Evolutionary conservation across 2,888 invertebrate species (phyloP).

Genomic region (Drosophila demipolita): DNA sequence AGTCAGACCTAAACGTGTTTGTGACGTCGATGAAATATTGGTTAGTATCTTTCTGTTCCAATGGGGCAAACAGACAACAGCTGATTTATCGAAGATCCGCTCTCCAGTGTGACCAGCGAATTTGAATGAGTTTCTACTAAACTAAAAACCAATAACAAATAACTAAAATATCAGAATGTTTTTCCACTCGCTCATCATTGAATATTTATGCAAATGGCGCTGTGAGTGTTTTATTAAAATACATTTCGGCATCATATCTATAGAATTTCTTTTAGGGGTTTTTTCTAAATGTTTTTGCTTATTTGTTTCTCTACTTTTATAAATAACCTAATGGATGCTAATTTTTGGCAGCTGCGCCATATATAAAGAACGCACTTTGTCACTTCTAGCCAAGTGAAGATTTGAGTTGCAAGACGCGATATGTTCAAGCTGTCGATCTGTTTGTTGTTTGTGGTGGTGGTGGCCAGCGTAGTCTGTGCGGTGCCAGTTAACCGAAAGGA

Average conservation of each 20-base stretch:
- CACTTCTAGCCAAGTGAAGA: slow-evolving; percentile 55
- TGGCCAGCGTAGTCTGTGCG: slow-evolving; percentile 62
- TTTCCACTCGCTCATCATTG: slow-evolving; percentile 40
- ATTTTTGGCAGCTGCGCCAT: slow-evolving; percentile 65
- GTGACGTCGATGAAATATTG: slow-evolving; percentile 57
- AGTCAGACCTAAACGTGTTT: slow-evolving; percentile 55
- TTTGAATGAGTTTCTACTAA: not conserved
- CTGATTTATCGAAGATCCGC: not conserved
- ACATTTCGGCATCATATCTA: slow-evolving; percentile 63
- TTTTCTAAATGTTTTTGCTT: slow-evolving; percentile 21
- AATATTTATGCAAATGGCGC: slow-evolving; percentile 70
- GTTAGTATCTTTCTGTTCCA: slow-evolving; percentile 27
- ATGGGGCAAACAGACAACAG: not conserved
- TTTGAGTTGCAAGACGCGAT: slow-evolving; percentile 31
- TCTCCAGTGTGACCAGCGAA: slow-evolving; percentile 7
- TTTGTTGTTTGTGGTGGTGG: slow-evolving; percentile 66
- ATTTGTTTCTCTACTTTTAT: slow-evolving; percentile 31
- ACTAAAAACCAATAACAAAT: not conserved
- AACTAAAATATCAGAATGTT: slow-evolving; percentile 10
- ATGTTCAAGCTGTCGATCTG: slow-evolving; percentile 78
- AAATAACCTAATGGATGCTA: slow-evolving; percentile 76
- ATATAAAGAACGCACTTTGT: slow-evolving; percentile 68
- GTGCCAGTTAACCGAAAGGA: slow-evolving; percentile 64
- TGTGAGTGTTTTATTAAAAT: slow-evolving; percentile 69
- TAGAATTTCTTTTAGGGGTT: slow-evolving; percentile 67